Percentiles rank a stretch among this genome's conserved stretches.
phyloP scores from a whole-genome alignment of 2,888 invertebrate species.

The Xanthorhoe designata region DNA sequence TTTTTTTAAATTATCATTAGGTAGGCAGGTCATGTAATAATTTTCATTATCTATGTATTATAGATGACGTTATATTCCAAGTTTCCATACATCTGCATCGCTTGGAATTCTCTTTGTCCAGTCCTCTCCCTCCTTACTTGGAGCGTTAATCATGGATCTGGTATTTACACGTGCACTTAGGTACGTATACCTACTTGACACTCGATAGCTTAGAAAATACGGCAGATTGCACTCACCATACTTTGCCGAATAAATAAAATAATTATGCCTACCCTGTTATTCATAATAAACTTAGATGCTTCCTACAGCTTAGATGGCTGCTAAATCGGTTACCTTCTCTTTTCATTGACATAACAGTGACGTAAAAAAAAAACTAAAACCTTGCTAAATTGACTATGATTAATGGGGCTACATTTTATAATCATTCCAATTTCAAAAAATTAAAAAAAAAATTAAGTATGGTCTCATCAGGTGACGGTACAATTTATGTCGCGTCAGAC shows the following conservation, averaged over 20 bases:
- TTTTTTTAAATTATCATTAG: no score
- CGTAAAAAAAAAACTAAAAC: no score
- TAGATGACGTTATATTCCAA: conserved; percentile 38
- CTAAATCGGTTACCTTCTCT: no score
- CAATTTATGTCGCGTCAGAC: no score
- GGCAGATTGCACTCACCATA: conserved; percentile 24
- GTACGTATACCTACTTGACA: conserved; percentile 3
- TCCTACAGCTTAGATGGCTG: no score
- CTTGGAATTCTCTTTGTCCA: conserved; percentile 63
- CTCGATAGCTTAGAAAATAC: conserved; percentile 29
- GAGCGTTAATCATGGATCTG: conserved; percentile 59
- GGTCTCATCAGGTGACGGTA: no score
- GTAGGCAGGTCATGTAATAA: no score
- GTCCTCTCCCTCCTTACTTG: conserved; percentile 56
- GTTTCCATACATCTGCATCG: conserved; percentile 46
- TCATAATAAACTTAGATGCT: no score
- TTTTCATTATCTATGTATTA: no score
- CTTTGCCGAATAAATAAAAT: not conserved
- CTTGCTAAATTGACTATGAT: no score
- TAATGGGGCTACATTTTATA: not conserved
- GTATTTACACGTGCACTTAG: conserved; percentile 59
- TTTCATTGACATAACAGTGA: no score
- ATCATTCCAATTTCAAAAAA: not conserved
- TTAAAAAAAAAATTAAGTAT: not conserved
- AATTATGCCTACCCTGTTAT: no score